Evolutionary conservation across 2,888 invertebrate genomes (phyloP), one percentile per base, ranked within the genome.

Genomic region (Andrena camellia): DNA sequence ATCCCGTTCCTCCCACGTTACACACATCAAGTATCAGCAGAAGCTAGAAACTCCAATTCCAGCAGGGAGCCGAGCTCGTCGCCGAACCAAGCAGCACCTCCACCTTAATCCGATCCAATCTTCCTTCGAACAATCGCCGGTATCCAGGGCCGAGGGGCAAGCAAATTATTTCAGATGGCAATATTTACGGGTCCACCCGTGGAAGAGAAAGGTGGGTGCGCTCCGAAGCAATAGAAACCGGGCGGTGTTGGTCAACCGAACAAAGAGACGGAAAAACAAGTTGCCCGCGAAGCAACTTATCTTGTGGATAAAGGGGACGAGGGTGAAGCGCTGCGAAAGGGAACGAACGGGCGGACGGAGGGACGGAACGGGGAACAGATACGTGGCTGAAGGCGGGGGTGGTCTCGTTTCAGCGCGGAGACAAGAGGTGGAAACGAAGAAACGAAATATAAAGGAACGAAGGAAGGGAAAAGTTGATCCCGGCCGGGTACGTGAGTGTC

Each of bases 391-490:
- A 5, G 10, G 57, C 10, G 23, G 23, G 23, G 57, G 57, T 42
- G 23, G 10, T 57, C 23, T 57, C 57, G 57, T 57, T 57, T 26
- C 57, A 23, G 71, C 31, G 17, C 13, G 52, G 52, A 50, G 4
- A 35, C 23, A 54, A n/a, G 59, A 33, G 29, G 71, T n/a, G 29
- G 67, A 50, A 71, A 78, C 69, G 50, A 57, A 63, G 67, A 71
- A 71, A 81, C 57, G 68, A 76, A 52, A 78, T 75, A 68, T 59
- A 68, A 35, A 50, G 66, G 60, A 69, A 54, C 64, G 48, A 20
- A n/a, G 35, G 68, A 67, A 60, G 23, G 57, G 70, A 77, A 67
- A 80, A 52, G 84, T 80, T 81, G 81, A 85, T 84, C 71, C 85
- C 57, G 17, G n/a, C 10, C 50, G 42, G 54, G 72, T 85, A 85